A percentile compares a stretch with the other conserved stretches of the same genome.
phyloP scores from a whole-genome alignment of 2,113 vertebrate species.

The Oceanodroma tethys region DNA sequence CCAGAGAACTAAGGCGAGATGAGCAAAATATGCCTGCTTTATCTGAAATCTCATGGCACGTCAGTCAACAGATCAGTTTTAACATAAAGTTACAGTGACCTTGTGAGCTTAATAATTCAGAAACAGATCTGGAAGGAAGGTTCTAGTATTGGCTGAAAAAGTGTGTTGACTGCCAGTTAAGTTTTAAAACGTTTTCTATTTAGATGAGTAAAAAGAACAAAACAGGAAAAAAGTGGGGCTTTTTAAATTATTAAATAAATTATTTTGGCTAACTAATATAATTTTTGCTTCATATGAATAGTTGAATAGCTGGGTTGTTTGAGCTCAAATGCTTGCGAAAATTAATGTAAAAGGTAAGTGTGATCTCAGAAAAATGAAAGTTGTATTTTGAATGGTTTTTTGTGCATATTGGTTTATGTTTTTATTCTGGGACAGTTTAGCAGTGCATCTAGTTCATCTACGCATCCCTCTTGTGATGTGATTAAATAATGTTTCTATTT shows the following conservation, averaged over 20 bases:
- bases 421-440: neutral
- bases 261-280: neutral
- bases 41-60: neutral
- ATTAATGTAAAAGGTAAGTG: neutral
- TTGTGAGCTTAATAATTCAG: neutral
- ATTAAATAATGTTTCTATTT: neutral
- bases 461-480: accelerated
- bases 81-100: neutral
- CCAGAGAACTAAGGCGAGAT: neutral
- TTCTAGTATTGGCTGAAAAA: neutral
- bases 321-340: neutral
- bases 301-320: neutral
- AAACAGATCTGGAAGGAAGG: neutral
- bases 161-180: neutral
- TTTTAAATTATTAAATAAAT: neutral
- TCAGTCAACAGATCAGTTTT: neutral
- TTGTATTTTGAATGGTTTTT: neutral
- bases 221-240: accelerated
- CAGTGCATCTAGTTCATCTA: neutral
- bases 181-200: neutral
- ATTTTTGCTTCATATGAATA: neutral
- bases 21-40: neutral
- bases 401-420: neutral
- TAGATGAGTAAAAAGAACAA: neutral
- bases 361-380: neutral